A percentile compares a stretch with the other conserved stretches of the same genome.
Conservation (phyloP, 2,113 vertebrate genomes). For the Hemichromis elongatus region DNA sequence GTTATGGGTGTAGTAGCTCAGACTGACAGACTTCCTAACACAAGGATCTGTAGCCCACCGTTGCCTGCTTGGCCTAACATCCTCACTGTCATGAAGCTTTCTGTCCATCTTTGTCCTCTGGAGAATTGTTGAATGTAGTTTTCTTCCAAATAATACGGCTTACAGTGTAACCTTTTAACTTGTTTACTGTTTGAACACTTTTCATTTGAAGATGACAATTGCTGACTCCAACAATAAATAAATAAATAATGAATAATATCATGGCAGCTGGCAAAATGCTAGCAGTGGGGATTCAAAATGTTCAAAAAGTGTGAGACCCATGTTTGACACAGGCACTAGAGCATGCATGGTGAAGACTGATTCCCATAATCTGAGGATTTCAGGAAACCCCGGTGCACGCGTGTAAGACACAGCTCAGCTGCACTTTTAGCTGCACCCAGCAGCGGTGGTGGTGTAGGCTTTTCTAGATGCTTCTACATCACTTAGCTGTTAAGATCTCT, state of each 20-base stretch:
- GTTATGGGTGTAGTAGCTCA: not conserved
- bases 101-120: not conserved
- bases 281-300: not conserved
- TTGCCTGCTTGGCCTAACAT: too few species aligned
- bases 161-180: not conserved
- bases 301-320: not conserved
- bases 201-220: not conserved
- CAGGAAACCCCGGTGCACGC: not conserved
- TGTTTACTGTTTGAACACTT: not conserved
- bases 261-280: not conserved
- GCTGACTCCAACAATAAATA: not conserved
- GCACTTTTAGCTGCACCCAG: not conserved
- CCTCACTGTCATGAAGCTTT: not conserved
- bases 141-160: not conserved
- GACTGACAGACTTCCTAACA: not conserved
- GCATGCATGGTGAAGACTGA: not conserved
- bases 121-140: not conserved
- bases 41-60: too few species aligned
- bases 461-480: not conserved
- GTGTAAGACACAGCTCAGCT: fast-evolving
- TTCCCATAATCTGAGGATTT: not conserved
- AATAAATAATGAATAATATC: not conserved
- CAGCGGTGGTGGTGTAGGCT: not conserved
- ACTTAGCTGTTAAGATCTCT: not conserved
- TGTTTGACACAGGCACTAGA: not conserved